Evolutionary conservation across 2,113 vertebrate genomes (phyloP).

Genomic region (Tringa solitaria): DNA sequence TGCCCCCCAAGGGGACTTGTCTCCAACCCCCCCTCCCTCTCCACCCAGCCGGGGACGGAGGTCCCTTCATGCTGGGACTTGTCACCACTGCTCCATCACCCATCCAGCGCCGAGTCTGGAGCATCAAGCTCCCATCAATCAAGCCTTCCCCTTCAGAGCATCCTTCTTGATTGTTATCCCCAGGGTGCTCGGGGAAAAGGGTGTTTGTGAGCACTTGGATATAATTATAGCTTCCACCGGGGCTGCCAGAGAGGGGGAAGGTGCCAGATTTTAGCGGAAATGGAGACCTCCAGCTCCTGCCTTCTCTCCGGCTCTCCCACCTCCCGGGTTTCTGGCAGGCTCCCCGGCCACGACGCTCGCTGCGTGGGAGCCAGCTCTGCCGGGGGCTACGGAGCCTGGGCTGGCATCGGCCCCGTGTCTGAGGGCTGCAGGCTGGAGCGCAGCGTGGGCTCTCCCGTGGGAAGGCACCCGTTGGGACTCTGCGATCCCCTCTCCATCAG

Average conservation of each 20-base stretch:
- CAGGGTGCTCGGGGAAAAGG: neutral
- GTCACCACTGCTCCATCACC: accelerated
- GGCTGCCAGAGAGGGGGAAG: slow-evolving; percentile 11
- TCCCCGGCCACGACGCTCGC: neutral
- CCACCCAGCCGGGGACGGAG: neutral
- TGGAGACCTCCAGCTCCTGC: neutral
- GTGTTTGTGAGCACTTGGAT: neutral
- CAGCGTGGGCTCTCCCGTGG: accelerated
- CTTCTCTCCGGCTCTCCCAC: neutral
- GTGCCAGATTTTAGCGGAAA: slow-evolving; percentile 10
- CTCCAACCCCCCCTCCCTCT: neutral
- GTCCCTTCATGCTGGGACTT: neutral
- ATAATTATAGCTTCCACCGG: neutral
- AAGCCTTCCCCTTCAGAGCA: neutral
- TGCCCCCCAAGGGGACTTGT: accelerated
- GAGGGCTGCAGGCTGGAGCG: neutral
- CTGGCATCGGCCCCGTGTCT: neutral
- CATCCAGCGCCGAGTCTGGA: neutral
- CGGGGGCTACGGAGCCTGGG: neutral
- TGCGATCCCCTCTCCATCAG: neutral
- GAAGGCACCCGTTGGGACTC: neutral
- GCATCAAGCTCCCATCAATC: neutral
- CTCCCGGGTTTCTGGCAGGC: neutral
- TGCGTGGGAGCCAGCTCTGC: neutral
- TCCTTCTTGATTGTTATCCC: neutral